Base-by-base conservation (phyloP, 53 echinoderm and acorn worm species). In the Henricia sp. region DNA sequence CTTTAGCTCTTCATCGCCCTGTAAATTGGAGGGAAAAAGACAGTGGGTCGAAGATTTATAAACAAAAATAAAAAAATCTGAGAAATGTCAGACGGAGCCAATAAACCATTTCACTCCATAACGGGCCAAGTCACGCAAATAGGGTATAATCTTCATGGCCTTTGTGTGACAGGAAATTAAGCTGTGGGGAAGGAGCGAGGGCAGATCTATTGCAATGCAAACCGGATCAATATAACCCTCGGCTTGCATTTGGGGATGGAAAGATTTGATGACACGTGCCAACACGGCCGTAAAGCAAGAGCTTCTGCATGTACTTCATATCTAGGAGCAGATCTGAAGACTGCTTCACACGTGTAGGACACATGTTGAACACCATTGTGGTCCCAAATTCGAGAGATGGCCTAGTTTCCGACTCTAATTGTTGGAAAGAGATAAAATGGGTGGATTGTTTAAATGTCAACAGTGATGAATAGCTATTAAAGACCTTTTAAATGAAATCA, bases 141-240 rank as follows among this genome's bases (percentile, higher is more conserved):
- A n/a, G 40, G 13, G 76, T 57, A 39, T 41, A 43, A 40, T 41
- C 58, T 40, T 76, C 76, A 57, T 76, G 26, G 20, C 39, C 39
- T 16, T 41, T 59, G 76, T 40, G 57, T 27, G 27, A 59, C 76
- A 76, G 76, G 76, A 76, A 76, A 76, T 76, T 57, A 76, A 76
- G 41, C 56, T 34, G 19, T 30, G 39, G 59, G 29, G 25, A 57
- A 21, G 9, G 38, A 56, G 9, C 26, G 13, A 13, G 27, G 38
- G 26, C 27, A 59, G 37, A 58, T 33, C 41, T 34, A 41, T 76
- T 76, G 38, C 76, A 76, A 27, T 24, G 76, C 59, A 41, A 38
- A 58, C 59, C 27, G 41, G 76, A 76, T 76, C 58, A 76, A 76
- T 76, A 76, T 56, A 76, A 40, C 5, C 12, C 16, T 40, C 39